phyloP scores from a whole-genome alignment of 1,140 invertebrate species.

The Camponotus floridanus region DNA sequence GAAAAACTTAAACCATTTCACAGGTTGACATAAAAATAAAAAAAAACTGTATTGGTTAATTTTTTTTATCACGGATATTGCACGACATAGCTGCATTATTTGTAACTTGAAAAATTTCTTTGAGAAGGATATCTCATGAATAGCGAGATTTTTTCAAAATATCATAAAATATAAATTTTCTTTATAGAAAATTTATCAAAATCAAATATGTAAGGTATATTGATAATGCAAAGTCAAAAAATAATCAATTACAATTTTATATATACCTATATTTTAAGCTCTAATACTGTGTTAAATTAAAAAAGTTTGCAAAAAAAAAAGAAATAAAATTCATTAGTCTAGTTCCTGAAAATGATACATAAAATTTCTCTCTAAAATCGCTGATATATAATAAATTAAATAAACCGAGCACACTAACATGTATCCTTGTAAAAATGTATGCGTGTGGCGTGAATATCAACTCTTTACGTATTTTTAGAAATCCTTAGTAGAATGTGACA shows the following conservation, averaged over 20 bases:
- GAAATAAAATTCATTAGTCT: too few relatives aligned
- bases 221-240: neutral
- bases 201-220: neutral
- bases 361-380: constrained; percentile 15
- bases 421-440: constrained; percentile 49
- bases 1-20: constrained; percentile 28
- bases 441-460: constrained; percentile 46
- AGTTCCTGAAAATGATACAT: too few relatives aligned
- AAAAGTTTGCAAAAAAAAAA: too few relatives aligned
- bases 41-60: neutral
- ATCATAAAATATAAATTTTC: neutral
- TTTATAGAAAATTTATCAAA: neutral
- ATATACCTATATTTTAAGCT: neutral
- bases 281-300: neutral
- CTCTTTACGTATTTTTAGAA: neutral
- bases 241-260: neutral
- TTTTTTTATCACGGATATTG: constrained; percentile 9
- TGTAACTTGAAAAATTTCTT: neutral
- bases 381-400: constrained; percentile 21
- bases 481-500: neutral
- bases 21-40: constrained; percentile 34
- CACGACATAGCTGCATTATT: neutral
- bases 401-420: neutral
- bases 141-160: neutral
- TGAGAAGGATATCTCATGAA: neutral